Base-by-base conservation (phyloP, 2,888 invertebrate genomes). In the Asteroscopus sphinx region DNA sequence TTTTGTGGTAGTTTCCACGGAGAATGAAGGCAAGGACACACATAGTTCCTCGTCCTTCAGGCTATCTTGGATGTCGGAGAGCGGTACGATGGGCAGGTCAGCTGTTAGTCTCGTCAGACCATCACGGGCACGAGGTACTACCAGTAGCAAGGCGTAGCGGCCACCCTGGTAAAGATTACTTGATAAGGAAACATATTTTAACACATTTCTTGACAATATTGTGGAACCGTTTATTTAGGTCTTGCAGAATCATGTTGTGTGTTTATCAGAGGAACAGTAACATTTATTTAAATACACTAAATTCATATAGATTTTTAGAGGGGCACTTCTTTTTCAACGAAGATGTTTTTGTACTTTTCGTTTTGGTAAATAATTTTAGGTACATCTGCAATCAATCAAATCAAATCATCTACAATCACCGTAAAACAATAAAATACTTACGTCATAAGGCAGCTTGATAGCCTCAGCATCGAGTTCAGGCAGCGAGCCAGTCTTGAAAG, bases 401-500 rank as follows among this genome's bases (percentile, higher is more conserved):
- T n/a, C n/a, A n/a, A n/a, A n/a, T n/a, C n/a, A n/a, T n/a, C n/a
- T n/a, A n/a, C n/a, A n/a, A n/a, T n/a, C n/a, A 21, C 1, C 21
- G 17, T 21, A 28, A 28, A 9, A 26, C 6, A 26, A 5, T 28
- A 28, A 1, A 28, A 11, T 2, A 83, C 93, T 92, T 89, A 97
- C 97, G 86, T 96, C 95, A 76, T 97, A 97, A n/a, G 97, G 97
- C 53, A 97, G 83, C 75, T 96, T 95, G 21, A 97, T 88, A 39
- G 96, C 96, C 73, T 96, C 95, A 25, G 97, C 96, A 71, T 97
- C 96, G 7, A 97, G 86, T 8, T 95, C 94, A 1, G 95, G 92
- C 33, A 97, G 78, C 21, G 95, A 91, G 1, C 95, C 96, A 56
- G 96, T 96, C 79, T 95, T 95, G 81, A 96, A 96, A 13, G 83